Percentiles rank a stretch among this genome's conserved stretches.
phyloP scores from a whole-genome alignment of 2,797 vertebrate genomes.

The Liasis olivaceus region DNA sequence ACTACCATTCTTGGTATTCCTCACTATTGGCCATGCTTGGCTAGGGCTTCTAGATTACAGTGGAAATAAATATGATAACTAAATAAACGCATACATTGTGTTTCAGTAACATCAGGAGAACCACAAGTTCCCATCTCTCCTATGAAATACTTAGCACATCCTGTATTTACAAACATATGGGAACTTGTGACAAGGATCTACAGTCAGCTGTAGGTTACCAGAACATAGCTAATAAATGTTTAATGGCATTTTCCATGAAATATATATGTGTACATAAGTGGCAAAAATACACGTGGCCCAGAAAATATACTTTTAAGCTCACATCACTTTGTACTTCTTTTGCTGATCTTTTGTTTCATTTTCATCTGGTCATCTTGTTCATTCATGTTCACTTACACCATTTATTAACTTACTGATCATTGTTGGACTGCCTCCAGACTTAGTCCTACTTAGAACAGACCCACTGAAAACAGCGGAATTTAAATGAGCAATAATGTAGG shows the following conservation, averaged over 20 bases:
- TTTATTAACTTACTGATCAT: neutral
- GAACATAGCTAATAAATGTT: neutral
- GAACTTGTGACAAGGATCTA: neutral
- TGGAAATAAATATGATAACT: neutral
- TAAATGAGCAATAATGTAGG: neutral
- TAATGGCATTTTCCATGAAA: neutral
- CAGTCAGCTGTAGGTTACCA: neutral
- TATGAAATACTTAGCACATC: neutral
- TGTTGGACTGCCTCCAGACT: neutral
- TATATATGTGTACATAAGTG: neutral
- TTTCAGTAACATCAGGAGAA: neutral
- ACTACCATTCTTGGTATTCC: neutral
- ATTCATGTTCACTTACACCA: neutral
- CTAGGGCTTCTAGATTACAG: neutral
- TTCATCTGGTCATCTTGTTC: neutral
- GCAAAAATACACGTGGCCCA: neutral
- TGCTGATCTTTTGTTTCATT: neutral
- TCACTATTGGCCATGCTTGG: neutral
- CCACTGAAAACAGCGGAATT: neutral
- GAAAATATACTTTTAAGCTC: neutral
- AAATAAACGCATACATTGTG: neutral
- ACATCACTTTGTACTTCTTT: neutral
- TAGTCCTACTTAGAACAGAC: neutral
- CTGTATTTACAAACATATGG: neutral
- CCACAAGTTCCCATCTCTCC: neutral